Conservation (phyloP, 2,113 vertebrate genomes). For the Halcyon senegalensis region DNA sequence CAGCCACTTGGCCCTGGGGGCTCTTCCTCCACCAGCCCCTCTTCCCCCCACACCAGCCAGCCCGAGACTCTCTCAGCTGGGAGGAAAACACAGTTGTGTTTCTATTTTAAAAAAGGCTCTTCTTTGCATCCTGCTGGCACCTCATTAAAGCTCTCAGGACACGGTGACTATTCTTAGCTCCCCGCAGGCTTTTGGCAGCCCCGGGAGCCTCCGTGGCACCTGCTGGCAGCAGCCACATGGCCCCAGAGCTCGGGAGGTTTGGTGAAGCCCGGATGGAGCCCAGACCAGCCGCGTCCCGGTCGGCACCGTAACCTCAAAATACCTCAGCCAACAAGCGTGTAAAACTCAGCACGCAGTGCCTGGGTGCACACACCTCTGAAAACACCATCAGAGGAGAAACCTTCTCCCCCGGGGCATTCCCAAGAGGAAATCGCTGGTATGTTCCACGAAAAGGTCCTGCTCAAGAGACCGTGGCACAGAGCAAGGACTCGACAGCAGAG, state of each 20-base stretch:
- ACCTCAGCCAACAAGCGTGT: neutral
- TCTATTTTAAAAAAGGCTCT: neutral
- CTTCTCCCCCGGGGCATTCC: rapidly evolving
- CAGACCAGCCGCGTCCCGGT: rapidly evolving
- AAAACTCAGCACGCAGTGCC: rapidly evolving
- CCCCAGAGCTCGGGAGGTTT: neutral
- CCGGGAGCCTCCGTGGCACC: neutral
- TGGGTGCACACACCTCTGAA: neutral
- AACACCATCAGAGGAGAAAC: neutral
- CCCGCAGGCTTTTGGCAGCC: neutral
- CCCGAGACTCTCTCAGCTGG: neutral
- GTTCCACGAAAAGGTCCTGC: neutral
- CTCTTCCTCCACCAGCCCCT: neutral
- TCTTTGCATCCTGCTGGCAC: slow-evolving; percentile 44
- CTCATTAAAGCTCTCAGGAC: slow-evolving; percentile 29
- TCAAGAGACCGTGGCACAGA: neutral
- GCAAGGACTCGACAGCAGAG: neutral
- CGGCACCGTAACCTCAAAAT: neutral
- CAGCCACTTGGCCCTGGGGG: neutral
- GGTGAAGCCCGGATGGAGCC: neutral
- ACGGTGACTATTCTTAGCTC: slow-evolving; percentile 13
- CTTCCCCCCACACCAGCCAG: neutral
- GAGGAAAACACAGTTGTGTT: slow-evolving; percentile 6
- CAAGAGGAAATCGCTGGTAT: neutral
- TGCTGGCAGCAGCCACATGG: neutral